phyloP scores from a whole-genome alignment of 2,797 vertebrate species.

The Anolis apletophallus region DNA sequence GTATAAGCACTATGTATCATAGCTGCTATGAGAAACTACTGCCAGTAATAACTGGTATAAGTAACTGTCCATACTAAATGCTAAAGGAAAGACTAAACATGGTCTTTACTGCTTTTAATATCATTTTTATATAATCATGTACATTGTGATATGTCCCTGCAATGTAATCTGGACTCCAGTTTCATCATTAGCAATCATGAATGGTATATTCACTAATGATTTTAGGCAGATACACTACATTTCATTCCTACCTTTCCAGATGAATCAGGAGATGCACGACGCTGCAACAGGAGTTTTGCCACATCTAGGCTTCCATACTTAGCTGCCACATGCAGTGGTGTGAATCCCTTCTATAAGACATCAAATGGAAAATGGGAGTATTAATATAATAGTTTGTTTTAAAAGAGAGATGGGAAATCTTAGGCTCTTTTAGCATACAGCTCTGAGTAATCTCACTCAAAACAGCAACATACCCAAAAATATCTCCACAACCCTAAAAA shows the following conservation, averaged over 20 bases:
- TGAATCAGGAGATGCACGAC: slow-evolving; percentile 87
- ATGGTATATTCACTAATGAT: accelerated
- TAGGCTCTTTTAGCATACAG: neutral
- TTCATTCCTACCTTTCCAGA: slow-evolving; percentile 88
- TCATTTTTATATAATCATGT: neutral
- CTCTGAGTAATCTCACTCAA: neutral
- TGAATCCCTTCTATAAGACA: slow-evolving; percentile 93
- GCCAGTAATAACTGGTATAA: neutral
- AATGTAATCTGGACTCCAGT: neutral
- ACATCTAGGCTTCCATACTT: slow-evolving; percentile 98
- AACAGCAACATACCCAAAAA: neutral
- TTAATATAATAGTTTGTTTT: neutral
- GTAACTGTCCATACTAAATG: neutral
- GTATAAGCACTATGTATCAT: neutral
- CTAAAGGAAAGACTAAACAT: neutral
- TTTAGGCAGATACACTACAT: neutral
- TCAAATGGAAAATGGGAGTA: neutral
- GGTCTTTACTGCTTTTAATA: neutral
- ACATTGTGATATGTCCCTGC: neutral
- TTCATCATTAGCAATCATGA: neutral
- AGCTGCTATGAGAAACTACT: neutral
- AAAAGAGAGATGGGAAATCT: neutral
- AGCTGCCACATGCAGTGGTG: slow-evolving; percentile 93
- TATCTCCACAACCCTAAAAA: neutral
- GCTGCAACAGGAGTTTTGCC: slow-evolving; percentile 93